Evolutionary conservation across 2,113 vertebrate species (phyloP), one percentile per base, ranked within the genome.

Genomic region (Plestiodon gilberti): DNA sequence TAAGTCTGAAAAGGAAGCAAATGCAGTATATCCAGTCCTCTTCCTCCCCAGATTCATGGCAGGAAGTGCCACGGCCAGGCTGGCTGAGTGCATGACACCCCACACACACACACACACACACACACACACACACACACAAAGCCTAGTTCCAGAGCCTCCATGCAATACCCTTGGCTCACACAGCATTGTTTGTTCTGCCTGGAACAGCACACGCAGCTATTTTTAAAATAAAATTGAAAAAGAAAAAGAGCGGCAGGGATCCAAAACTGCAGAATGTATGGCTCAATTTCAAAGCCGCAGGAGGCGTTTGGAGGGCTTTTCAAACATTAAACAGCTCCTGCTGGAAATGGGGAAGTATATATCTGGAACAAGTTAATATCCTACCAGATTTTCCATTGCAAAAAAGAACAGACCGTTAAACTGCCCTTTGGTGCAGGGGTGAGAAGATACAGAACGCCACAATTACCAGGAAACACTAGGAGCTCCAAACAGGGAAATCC

Each of bases 141-240:
- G 30, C 1, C 88, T 92, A 76, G 1, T 61, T 85, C 61, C 91
- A 92, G 90, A 83, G 81, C 87, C 93, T 90, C 91, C 76, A 0
- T 79, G 88, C 93, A 88, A 91, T 15, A 69, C 84, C 22, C 48
- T 90, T 92, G 93, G 93, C 90, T 93, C 92, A 59, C 90, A 14
- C 80, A 64, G 87, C 43, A 67, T n/a, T 62, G 17, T 81, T 90
- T 9, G 85, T 86, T 92, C 90, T 87, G 81, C 91, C 89, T 95
- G 87, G 90, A 92, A 91, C 92, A 95, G 93, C 88, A 92, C 93
- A 91, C 92, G 52, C 0, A 85, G 91, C 78, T 96, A 95, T 96
- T 96, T 95, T 95, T 95, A 95, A 85, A 94, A 87, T 88, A 90
- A 91, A 75, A 75, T 52, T 59, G 30, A 17, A 64, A 20, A 22